phyloP scores from a whole-genome alignment of 2,888 invertebrate species.

The Leptogaster cylindrica region DNA sequence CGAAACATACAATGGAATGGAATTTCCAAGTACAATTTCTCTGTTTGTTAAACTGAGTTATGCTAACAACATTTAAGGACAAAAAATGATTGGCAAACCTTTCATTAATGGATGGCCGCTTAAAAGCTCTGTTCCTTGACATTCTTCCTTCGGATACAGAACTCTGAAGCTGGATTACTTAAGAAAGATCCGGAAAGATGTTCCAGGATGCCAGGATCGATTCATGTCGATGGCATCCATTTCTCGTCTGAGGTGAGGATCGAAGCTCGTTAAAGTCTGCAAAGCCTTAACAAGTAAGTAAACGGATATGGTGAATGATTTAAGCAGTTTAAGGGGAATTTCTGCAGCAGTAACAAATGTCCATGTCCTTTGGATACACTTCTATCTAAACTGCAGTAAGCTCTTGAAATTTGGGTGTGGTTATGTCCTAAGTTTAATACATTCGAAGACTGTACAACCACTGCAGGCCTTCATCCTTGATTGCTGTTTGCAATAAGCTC shows the following conservation, averaged over 20 bases:
- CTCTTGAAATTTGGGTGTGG: conserved; percentile 12
- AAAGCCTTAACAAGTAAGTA: conserved; percentile 37
- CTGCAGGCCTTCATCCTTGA: conserved; percentile 8
- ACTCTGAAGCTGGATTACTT: too few species aligned
- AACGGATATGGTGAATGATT: conserved; percentile 38
- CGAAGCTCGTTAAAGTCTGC: conserved; percentile 37
- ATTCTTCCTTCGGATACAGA: too few species aligned
- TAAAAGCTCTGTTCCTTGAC: too few species aligned
- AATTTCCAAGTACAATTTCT: too few species aligned
- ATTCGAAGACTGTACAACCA: neutral
- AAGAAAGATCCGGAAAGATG: too few species aligned
- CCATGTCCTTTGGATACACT: conserved; percentile 16
- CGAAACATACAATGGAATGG: too few species aligned
- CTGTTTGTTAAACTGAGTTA: too few species aligned
- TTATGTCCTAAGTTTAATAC: conserved; percentile 25
- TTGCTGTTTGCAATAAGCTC: conserved; percentile 20
- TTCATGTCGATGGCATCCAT: too few species aligned
- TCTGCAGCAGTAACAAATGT: conserved; percentile 31
- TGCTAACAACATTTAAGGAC: too few species aligned
- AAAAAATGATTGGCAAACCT: too few species aligned
- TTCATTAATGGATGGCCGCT: too few species aligned
- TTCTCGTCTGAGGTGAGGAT: conserved; percentile 4
- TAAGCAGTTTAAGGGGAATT: conserved; percentile 38
- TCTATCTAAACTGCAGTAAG: conserved; percentile 5
- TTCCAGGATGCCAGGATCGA: too few species aligned